Base-by-base conservation (phyloP, 2,797 vertebrate genomes). In the Lerista edwardsae region DNA sequence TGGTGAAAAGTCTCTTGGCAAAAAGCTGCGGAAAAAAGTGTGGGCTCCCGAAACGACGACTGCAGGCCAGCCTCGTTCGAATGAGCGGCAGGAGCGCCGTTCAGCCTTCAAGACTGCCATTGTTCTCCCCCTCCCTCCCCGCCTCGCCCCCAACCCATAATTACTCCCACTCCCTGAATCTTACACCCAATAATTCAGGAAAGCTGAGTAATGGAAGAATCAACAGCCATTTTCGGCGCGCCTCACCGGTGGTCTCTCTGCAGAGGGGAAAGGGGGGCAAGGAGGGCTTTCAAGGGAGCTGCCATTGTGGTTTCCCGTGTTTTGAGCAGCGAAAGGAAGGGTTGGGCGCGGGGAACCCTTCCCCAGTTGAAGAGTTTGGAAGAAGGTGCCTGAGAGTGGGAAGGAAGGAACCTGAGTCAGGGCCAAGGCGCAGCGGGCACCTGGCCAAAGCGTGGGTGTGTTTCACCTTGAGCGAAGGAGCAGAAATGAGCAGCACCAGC, bases 101-200 rank as follows among this genome's bases (percentile, higher is more conserved):
- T 87, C 91, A 93, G 91, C 90, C 92, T 91, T 94, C 94, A 95
- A 91, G 89, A 90, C 93, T 93, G 88, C 92, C 93, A 92, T 93
- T 94, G 92, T 94, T 94, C 93, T 92, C 91, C 91, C 89, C 90
- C n/a, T n/a, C n/a, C 34, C 4, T 61, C 23, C n/a, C 77, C 31
- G 8, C 78, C 78, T 69, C 34, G n/a, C 44, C 76, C 71, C 79
- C 79, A 61, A 41, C 51, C 79, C 79, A 81, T 94, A 94, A 95
- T 95, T 94, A 94, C 92, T 93, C 94, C 94, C 93, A 94, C 93
- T 93, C 92, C 91, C 90, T 67, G 91, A 92, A 93, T 92, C 93
- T 94, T 95, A 95, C 94, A 95, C 94, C 94, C 93, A 93, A 95
- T 95, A 95, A 95, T 93, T 95, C 94, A 95, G 93, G 93, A 89